phyloP scores from a whole-genome alignment of 2,888 invertebrate genomes.

The Oscheius onirici region DNA sequence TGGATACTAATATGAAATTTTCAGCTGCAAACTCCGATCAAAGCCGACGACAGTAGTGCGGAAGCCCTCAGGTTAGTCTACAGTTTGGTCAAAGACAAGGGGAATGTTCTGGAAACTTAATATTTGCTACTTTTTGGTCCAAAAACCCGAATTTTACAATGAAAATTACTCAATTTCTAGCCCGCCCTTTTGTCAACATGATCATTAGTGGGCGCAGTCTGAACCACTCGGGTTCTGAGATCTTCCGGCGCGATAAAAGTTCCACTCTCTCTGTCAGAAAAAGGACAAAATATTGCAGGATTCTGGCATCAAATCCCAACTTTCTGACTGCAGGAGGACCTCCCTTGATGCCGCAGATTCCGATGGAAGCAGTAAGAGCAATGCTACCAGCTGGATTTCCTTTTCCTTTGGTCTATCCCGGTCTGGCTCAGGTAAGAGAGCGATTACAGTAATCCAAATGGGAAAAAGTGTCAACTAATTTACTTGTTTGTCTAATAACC shows the following conservation, averaged over 20 bases:
- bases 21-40: slow-evolving; percentile 13
- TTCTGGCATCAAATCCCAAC: slow-evolving; percentile 3
- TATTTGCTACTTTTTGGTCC: not conserved
- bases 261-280: not conserved
- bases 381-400: slow-evolving; percentile 19
- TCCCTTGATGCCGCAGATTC: not conserved
- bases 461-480: slow-evolving; percentile 2
- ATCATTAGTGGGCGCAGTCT: too few species aligned
- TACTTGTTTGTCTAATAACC: slow-evolving; percentile 1
- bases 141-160: not conserved
- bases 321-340: not conserved
- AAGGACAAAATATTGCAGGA: slow-evolving; percentile 1
- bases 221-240: too few species aligned
- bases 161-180: not conserved
- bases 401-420: slow-evolving; percentile 22
- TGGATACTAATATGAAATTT: not conserved
- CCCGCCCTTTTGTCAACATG: too few species aligned
- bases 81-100: not conserved
- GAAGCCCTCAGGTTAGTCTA: slow-evolving; percentile 22
- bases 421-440: slow-evolving; percentile 17
- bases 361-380: slow-evolving; percentile 3
- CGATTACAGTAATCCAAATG: not conserved
- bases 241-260: too few species aligned
- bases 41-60: slow-evolving; percentile 6
- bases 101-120: not conserved